Evolutionary conservation across 1,140 invertebrate genomes (phyloP), one percentile per base, ranked within the genome.

Genomic region (Drosophila auraria): DNA sequence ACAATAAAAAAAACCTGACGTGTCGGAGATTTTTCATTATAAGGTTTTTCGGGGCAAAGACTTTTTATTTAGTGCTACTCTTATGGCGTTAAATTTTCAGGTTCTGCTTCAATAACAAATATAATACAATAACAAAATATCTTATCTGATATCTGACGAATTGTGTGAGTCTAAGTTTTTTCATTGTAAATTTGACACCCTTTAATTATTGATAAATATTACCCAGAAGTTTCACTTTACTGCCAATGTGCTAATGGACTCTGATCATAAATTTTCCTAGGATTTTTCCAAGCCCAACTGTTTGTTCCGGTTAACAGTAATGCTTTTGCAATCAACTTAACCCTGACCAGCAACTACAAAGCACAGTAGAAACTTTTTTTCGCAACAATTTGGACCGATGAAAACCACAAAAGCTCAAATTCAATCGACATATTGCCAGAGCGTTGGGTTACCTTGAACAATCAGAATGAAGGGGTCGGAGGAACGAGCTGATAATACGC

Each of bases 361-460:
- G 20, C 53, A 38, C 33, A 23, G 14, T 38, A 20, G 33, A 56
- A 56, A 56, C 36, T 57, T 20, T 64, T n/a, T 45, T 66, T 69
- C 25, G 69, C 64, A 69, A 72, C 69, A 47, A 70, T 58, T 72
- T 45, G 42, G 25, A 3, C 17, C 33, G 38, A 60, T 73, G 68
- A 51, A 60, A 73, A 44, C 70, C 68, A 51, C 70, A 73, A 73
- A 57, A 51, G 54, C 54, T 73, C 47, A 73, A 73, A 73, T 73
- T 73, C 70, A 61, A 73, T 73, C 70, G 70, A 73, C 70, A 73
- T 73, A 73, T 73, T 72, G 70, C 47, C 23, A 27, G 23, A 40
- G 70, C 36, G 69, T 36, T 25, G 50, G 20, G 70, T 42, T 72
- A 51, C 70, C 70, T 73, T 73, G 70, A 72, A 60, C 70, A 72